Conservation (phyloP, 1,140 invertebrate species). For the Holcopasites calliopsidis region DNA sequence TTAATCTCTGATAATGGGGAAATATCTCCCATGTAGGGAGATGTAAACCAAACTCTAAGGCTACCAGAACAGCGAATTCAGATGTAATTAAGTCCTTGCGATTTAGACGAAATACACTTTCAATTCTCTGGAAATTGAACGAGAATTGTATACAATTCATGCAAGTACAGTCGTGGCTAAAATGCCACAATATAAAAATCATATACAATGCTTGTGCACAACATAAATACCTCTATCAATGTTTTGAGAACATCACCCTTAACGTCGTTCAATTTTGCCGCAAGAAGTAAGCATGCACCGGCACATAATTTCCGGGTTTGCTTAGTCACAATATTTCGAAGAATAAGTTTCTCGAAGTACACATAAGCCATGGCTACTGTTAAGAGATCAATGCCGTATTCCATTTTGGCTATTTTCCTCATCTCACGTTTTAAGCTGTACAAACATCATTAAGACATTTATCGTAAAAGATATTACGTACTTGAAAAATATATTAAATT, state of each 20-base stretch:
- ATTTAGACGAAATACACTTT: slow-evolving; percentile 93
- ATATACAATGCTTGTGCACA: slow-evolving; percentile 11
- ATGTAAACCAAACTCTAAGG: slow-evolving; percentile 96
- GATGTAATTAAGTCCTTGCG: slow-evolving; percentile 93
- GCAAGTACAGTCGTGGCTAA: slow-evolving; percentile 12
- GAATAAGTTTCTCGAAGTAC: slow-evolving; percentile 97
- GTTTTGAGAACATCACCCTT: slow-evolving; percentile 93
- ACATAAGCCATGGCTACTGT: slow-evolving; percentile 98
- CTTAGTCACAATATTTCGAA: slow-evolving; percentile 96
- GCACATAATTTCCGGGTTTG: slow-evolving; percentile 97
- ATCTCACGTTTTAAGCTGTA: slow-evolving; percentile 95
- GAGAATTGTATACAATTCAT: slow-evolving; percentile 40
- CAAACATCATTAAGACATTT: slow-evolving; percentile 36
- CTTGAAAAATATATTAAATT: not conserved
- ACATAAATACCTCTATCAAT: slow-evolving; percentile 88
- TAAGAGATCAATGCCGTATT: slow-evolving; percentile 91
- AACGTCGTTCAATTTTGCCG: slow-evolving; percentile 97
- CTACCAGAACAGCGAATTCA: slow-evolving; percentile 96
- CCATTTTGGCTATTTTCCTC: slow-evolving; percentile 94
- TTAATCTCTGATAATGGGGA: slow-evolving; percentile 96
- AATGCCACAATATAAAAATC: slow-evolving; percentile 20
- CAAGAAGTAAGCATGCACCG: slow-evolving; percentile 94
- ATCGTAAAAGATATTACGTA: not conserved
- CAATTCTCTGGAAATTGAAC: slow-evolving; percentile 87
- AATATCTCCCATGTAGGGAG: slow-evolving; percentile 94